These are phyloP conservation scores for Leiothrix lutea DNA, from an alignment of 2,113 vertebrate species.

Conservation along the genomic window DNA sequence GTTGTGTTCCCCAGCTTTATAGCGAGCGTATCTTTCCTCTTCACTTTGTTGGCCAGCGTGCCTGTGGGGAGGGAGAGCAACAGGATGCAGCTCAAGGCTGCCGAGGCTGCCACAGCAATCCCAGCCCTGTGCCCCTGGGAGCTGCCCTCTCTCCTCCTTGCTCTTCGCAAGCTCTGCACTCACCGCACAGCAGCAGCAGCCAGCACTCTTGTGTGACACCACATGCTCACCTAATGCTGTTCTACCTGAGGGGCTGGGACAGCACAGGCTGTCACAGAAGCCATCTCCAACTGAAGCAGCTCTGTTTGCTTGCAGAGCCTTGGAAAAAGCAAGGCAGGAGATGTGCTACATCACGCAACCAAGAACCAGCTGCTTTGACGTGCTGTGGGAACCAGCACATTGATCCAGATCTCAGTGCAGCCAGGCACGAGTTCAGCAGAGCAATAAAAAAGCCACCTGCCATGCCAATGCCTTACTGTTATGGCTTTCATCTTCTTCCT, in stretches of 20 bases:
- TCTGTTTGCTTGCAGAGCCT: not conserved
- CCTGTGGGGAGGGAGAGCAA: constrained; percentile 66
- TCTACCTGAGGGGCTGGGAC: not conserved
- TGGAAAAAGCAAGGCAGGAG: not conserved
- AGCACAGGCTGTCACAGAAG: not conserved
- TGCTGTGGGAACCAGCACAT: not conserved
- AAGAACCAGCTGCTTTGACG: not conserved
- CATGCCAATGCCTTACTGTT: constrained; percentile 73
- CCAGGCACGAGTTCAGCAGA: not conserved
- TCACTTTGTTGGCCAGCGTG: constrained; percentile 90
- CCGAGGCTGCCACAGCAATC: accelerated
- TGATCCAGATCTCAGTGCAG: not conserved
- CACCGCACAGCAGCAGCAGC: not conserved
- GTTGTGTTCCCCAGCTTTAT: constrained; percentile 86
- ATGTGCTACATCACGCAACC: not conserved
- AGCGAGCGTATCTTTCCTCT: constrained; percentile 94
- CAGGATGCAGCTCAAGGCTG: not conserved
- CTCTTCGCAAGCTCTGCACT: not conserved
- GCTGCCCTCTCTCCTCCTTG: not conserved
- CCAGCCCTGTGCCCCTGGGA: not conserved
- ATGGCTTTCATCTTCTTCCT: constrained; percentile 86
- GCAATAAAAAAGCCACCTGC: not conserved
- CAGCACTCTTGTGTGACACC: not conserved
- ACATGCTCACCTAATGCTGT: not conserved
- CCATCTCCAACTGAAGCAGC: not conserved